A percentile compares a stretch with the other conserved stretches of the same genome.
Conservation (phyloP, 2,797 vertebrate species). For the Botia almorhae region DNA sequence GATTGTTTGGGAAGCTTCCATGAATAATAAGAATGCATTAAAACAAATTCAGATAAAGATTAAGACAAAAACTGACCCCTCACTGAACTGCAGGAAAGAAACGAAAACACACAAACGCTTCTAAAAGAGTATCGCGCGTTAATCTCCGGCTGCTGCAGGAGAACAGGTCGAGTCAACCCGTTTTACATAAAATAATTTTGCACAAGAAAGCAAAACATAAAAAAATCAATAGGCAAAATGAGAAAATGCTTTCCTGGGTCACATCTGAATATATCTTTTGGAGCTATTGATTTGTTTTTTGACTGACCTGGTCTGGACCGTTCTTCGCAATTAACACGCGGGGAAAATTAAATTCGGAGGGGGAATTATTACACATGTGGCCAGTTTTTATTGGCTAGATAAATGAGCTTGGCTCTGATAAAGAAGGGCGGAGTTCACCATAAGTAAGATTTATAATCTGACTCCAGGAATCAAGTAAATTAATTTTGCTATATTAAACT, state of each 20-base stretch:
- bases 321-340: conserved; percentile 82
- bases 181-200: conserved; percentile 62
- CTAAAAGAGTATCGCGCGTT: conserved; percentile 45
- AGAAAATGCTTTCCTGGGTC: conserved; percentile 79
- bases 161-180: conserved; percentile 47
- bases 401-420: conserved; percentile 78
- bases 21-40: conserved; percentile 48
- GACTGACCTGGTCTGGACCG: conserved; percentile 73
- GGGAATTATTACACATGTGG: conserved; percentile 67
- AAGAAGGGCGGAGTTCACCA: conserved; percentile 76
- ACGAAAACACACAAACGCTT: conserved; percentile 48
- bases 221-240: conserved; percentile 80
- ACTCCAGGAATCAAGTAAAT: conserved; percentile 68
- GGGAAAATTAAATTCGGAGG: conserved; percentile 68
- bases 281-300: conserved; percentile 81
- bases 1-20: conserved; percentile 35
- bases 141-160: conserved; percentile 47
- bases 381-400: conserved; percentile 65
- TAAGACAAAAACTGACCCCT: conserved; percentile 43
- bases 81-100: conserved; percentile 43
- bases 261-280: conserved; percentile 83
- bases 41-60: conserved; percentile 37
- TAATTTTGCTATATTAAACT: conserved; percentile 76
- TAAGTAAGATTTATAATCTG: conserved; percentile 77
- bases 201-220: conserved; percentile 68